A percentile compares a stretch with the other conserved stretches of the same genome.
These are phyloP conservation scores for Leiothrix lutea DNA, from an alignment of 2,113 vertebrate species.

Conservation along the genomic window DNA sequence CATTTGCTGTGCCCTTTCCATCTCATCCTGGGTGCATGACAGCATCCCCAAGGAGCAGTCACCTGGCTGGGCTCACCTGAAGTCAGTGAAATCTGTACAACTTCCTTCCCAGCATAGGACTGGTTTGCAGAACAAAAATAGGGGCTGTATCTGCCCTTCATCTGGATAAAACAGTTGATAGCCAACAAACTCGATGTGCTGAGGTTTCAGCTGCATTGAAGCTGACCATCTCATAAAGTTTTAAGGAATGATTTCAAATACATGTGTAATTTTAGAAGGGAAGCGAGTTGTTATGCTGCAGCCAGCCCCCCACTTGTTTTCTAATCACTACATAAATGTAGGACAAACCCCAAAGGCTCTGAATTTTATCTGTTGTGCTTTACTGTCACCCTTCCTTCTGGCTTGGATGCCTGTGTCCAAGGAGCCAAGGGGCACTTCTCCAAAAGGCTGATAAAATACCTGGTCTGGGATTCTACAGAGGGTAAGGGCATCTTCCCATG, in stretches of 20 bases:
- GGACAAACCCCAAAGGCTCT: not conserved
- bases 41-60: not conserved
- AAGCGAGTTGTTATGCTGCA: not conserved
- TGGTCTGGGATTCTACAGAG: not conserved
- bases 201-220: not conserved
- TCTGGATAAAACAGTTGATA: accelerated
- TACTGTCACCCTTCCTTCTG: not conserved
- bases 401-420: not conserved
- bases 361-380: not conserved
- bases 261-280: not conserved
- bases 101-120: accelerated
- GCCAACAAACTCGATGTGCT: not conserved
- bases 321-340: not conserved
- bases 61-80: not conserved
- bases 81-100: not conserved
- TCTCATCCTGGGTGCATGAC: accelerated
- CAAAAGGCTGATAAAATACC: not conserved
- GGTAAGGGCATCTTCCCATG: not conserved
- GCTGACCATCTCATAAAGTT: not conserved
- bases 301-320: not conserved
- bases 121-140: not conserved
- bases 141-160: not conserved
- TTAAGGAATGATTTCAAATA: not conserved
- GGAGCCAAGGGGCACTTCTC: not conserved
- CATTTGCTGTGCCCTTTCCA: not conserved